Conservation (phyloP, 2,113 vertebrate genomes). For the Craseonycteris thonglongyai region DNA sequence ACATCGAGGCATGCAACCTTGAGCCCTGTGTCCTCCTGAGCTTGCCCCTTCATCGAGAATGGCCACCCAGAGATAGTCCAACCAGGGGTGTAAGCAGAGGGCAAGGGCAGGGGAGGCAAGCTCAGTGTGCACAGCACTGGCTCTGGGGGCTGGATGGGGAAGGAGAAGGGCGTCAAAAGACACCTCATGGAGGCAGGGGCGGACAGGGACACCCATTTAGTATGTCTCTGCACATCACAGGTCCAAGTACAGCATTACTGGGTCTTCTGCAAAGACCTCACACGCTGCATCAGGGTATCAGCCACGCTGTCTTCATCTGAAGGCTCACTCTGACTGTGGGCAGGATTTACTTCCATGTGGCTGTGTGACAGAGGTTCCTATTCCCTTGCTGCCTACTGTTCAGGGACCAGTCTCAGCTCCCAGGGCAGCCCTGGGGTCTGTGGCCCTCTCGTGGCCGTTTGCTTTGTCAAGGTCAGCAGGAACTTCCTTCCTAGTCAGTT, state of each 20-base stretch:
- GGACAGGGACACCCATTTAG: neutral
- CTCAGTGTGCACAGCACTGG: accelerated
- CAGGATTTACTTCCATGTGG: neutral
- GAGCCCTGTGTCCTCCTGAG: neutral
- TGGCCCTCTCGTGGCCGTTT: neutral
- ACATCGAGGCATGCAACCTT: too few relatives aligned
- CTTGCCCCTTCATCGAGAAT: neutral
- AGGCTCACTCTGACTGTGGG: neutral
- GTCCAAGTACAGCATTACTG: neutral
- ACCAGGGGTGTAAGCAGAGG: neutral
- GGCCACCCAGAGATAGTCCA: neutral
- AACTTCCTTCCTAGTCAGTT: neutral
- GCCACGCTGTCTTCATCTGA: neutral
- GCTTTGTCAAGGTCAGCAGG: neutral
- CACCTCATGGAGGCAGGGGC: too few relatives aligned
- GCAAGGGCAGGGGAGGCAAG: neutral
- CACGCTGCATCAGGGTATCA: neutral
- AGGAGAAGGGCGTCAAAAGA: neutral
- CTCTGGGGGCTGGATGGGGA: accelerated
- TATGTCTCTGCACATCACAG: too few relatives aligned
- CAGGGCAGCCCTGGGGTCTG: neutral
- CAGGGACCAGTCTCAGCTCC: neutral
- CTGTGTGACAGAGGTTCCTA: neutral
- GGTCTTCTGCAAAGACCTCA: neutral
- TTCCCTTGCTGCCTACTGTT: neutral